Evolutionary conservation across 2,888 invertebrate genomes (phyloP).

Genomic region (Bunonema sp.): DNA sequence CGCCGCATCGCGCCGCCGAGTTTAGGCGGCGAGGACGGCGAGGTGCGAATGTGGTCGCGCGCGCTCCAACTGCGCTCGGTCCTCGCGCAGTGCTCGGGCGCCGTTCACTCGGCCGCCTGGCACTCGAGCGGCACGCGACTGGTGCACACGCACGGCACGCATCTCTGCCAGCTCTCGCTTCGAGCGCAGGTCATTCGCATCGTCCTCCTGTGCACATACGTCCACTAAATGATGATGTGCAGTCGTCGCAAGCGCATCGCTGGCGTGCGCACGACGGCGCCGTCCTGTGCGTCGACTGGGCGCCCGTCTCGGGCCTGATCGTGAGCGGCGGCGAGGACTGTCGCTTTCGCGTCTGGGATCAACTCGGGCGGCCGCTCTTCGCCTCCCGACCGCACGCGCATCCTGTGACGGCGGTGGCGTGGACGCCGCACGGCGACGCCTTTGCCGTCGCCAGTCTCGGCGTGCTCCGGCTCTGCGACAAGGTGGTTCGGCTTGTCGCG

Average conservation of each 20-base stretch:
- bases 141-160: conserved; percentile 52
- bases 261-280: conserved; percentile 93
- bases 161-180: conserved; percentile 54
- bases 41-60: conserved; percentile 87
- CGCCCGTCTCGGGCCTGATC: conserved; percentile 51
- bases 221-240: too few relatives aligned
- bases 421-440: conserved; percentile 76
- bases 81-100: conserved; percentile 55
- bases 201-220: too few relatives aligned
- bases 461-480: conserved; percentile 75
- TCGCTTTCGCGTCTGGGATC: conserved; percentile 57
- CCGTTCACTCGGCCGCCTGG: conserved; percentile 47
- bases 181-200: conserved; percentile 41
- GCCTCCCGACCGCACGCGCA: conserved; percentile 70
- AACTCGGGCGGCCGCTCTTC: conserved; percentile 67
- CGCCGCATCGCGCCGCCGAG: too few relatives aligned
- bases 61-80: conserved; percentile 75
- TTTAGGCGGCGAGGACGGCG: conserved; percentile 90
- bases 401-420: conserved; percentile 75
- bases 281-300: conserved; percentile 60
- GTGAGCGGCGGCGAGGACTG: conserved; percentile 63
- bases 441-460: conserved; percentile 85
- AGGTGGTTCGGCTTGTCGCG: too few relatives aligned
- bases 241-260: too few relatives aligned
- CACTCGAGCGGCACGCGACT: conserved; percentile 43